Evolutionary conservation across 2,888 invertebrate genomes (phyloP).

Genomic region (Dolichopus griseipennis): DNA sequence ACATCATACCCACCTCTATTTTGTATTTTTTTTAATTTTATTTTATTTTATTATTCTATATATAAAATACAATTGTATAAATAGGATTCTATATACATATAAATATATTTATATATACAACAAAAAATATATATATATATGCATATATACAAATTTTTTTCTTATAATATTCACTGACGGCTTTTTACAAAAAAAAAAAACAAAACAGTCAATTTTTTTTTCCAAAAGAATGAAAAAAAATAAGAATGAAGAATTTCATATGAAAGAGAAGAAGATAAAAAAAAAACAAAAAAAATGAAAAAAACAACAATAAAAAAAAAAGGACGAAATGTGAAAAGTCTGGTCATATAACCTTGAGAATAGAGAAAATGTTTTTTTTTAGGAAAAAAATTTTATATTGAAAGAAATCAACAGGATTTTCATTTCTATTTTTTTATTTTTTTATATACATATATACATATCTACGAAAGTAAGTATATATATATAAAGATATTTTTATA

Average conservation of each 20-base stretch:
- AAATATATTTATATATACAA: no score
- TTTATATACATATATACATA: not conserved
- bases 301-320: not conserved
- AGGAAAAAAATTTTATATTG: not conserved
- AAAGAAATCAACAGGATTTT: not conserved
- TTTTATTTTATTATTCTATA: no score
- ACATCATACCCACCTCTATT: not conserved
- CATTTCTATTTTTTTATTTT: not conserved
- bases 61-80: no score
- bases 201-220: no score
- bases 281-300: not conserved
- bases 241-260: no score
- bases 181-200: not conserved
- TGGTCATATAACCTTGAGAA: conserved; percentile 6
- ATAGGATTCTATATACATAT: no score
- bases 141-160: not conserved
- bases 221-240: no score
- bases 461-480: not conserved
- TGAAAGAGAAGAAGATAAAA: no score
- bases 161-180: not conserved
- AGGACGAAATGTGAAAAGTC: conserved; percentile 1
- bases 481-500: not conserved
- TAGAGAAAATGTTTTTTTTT: not conserved
- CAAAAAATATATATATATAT: no score
- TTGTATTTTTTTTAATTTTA: no score